phyloP scores from a whole-genome alignment of 2,888 invertebrate species.

The Pterostichus niger region DNA sequence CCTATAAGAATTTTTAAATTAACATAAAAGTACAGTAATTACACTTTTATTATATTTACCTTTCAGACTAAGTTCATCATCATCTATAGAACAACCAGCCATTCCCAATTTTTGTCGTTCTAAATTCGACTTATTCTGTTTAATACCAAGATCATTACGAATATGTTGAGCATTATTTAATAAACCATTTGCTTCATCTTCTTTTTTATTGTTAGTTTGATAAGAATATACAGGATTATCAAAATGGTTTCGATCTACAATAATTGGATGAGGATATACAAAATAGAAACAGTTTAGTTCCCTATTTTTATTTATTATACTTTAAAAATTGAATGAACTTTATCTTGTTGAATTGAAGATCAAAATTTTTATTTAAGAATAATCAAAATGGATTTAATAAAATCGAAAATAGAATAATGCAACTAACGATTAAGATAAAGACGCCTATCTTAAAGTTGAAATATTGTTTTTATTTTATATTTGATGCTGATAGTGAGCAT shows the following conservation, averaged over 20 bases:
- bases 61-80: conserved; percentile 73
- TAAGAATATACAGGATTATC: conserved; percentile 95
- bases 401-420: too few species aligned
- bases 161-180: conserved; percentile 81
- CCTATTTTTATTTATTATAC: too few species aligned
- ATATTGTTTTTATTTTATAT: too few species aligned
- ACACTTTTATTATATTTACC: conserved; percentile 58
- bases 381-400: too few species aligned
- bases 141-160: conserved; percentile 81
- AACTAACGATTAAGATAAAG: too few species aligned
- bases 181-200: conserved; percentile 80
- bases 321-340: too few species aligned
- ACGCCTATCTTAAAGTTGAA: too few species aligned
- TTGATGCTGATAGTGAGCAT: too few species aligned
- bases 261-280: neutral
- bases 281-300: neutral
- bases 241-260: conserved; percentile 90
- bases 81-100: conserved; percentile 78
- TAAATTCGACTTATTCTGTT: conserved; percentile 81
- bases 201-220: conserved; percentile 78
- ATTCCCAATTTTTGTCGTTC: conserved; percentile 79
- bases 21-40: neutral
- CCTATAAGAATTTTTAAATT: conserved; percentile 74
- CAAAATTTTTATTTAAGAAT: too few species aligned
- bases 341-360: too few species aligned